These are phyloP conservation scores for Tetrax tetrax DNA, from an alignment of 2,113 vertebrate genomes.

Conservation along the genomic window DNA sequence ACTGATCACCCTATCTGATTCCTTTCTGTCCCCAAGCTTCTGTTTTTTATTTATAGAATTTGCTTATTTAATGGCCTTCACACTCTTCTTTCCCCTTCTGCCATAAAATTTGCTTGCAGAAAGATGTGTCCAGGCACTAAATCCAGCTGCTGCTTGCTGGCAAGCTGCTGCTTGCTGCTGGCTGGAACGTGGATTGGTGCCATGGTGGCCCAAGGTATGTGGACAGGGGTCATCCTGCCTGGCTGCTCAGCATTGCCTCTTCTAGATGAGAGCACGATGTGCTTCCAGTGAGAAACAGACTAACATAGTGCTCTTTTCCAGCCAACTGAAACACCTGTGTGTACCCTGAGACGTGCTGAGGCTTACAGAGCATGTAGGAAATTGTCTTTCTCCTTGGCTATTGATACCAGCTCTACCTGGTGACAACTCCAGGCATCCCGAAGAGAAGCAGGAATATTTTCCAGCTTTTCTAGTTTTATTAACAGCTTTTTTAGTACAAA, in stretches of 20 bases:
- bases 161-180: background rate
- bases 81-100: background rate
- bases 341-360: background rate
- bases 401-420: background rate
- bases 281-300: background rate
- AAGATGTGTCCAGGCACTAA: background rate
- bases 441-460: background rate
- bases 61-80: background rate
- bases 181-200: accelerated
- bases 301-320: background rate
- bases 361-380: background rate
- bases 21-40: background rate
- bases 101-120: background rate
- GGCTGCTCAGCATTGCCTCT: background rate
- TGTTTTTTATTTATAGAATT: background rate
- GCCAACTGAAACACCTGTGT: background rate
- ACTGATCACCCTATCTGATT: background rate
- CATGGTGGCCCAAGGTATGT: background rate
- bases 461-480: background rate
- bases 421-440: accelerated
- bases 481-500: background rate
- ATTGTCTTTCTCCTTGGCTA: background rate
- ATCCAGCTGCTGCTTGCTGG: background rate
- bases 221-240: background rate
- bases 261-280: background rate